Percentiles rank a stretch among this genome's conserved stretches.
Conservation (phyloP, 2,797 vertebrate species). For the Xenentodon cancila region DNA sequence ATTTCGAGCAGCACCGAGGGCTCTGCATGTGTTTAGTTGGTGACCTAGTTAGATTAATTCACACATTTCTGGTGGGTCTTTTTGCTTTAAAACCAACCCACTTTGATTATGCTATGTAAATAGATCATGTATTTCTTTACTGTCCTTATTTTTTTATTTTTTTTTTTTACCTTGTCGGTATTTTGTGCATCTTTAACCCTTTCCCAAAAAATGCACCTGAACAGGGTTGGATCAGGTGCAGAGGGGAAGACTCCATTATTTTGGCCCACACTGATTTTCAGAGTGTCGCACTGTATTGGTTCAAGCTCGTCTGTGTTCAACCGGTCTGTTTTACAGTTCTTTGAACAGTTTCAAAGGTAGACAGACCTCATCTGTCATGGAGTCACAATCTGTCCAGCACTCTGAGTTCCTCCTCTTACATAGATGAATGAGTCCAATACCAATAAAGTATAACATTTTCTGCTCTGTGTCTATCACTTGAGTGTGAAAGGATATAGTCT, state of each 20-base stretch:
- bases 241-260: slow-evolving; percentile 72
- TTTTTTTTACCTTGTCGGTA: not conserved
- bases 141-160: not conserved
- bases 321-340: slow-evolving; percentile 77
- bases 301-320: slow-evolving; percentile 76
- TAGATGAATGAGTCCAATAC: slow-evolving; percentile 54
- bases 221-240: slow-evolving; percentile 74
- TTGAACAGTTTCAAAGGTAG: slow-evolving; percentile 77
- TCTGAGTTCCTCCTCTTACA: slow-evolving; percentile 57
- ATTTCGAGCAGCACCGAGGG: slow-evolving; percentile 84
- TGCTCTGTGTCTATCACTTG: slow-evolving; percentile 43
- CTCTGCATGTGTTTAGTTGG: slow-evolving; percentile 79
- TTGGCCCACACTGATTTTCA: slow-evolving; percentile 71
- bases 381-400: slow-evolving; percentile 68
- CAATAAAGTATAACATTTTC: slow-evolving; percentile 49
- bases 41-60: slow-evolving; percentile 83
- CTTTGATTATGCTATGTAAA: slow-evolving; percentile 59
- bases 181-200: slow-evolving; percentile 45
- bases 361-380: slow-evolving; percentile 77
- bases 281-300: slow-evolving; percentile 76
- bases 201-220: slow-evolving; percentile 16
- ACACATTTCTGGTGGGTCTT: slow-evolving; percentile 66
- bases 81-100: slow-evolving; percentile 69
- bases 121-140: slow-evolving; percentile 38
- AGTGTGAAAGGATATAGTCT: slow-evolving; percentile 43